Base-by-base conservation (phyloP, 2,888 invertebrate species). In the Sipunculus nudus region DNA sequence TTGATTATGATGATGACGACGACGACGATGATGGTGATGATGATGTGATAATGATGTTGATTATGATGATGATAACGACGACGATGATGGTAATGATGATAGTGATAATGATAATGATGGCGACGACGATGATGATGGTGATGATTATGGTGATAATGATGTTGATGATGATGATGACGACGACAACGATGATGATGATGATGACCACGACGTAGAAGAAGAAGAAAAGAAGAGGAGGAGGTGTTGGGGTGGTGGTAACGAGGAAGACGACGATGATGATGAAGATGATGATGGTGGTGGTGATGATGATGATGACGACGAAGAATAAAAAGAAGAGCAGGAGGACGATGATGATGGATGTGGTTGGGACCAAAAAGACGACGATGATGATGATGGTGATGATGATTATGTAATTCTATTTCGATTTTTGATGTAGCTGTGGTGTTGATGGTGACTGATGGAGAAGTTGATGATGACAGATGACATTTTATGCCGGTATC, bases 31-130 rank as follows among this genome's bases (percentile, higher is more conserved):
- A 43, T 43, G 45, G 19, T 43, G 45, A 21, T 43, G 45, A 43
- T 43, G 45, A 43, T 43, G 45, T 21, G 45, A 43, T 43, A 19
- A 43, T 43, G 45, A 43, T 43, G 45, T 16, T 43, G 45, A 43
- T 21, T 13, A 43, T 43, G 45, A 43, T 43, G 45, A 43, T 43
- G 45, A 43, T 43, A 21, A 43, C 94, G 74, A 92, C 92, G 16
- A 16, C 10, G 21, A 16, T 13, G 45, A 13, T 43, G 16, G 45
- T 16, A 19, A 43, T 13, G 21, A 10, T 16, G 16, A 43, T 50
- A 26, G 8, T 50, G 52, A 43, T 50, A 39, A 43, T 50, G 52
- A 13, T 50, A 16, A 13, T 50, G 39, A 46, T 39, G 56, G 59
- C 35, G 52, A 52, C 45, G 53, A 52, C 45, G 46, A 59, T 59